Evolutionary conservation across 1,140 invertebrate species (phyloP), one percentile per base, ranked within the genome.

Genomic region (Trinorchestia longiramus): DNA sequence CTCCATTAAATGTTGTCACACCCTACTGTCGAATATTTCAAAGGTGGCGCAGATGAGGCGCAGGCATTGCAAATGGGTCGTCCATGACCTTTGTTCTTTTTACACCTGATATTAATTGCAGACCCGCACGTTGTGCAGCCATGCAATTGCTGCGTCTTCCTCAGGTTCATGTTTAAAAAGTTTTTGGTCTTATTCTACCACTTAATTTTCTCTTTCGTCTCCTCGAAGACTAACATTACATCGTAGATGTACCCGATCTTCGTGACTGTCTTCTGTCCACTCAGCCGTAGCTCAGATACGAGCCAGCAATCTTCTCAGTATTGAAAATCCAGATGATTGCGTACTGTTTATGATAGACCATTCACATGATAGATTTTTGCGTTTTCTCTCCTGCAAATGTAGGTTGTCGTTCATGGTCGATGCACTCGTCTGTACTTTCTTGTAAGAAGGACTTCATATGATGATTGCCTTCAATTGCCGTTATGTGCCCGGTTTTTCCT

Each of bases 381-480:
- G 88, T 90, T 90, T 90, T 90, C 88, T 90, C 88, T 42, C 28
- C 41, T 43, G 23, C 88, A 90, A 90, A 90, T 90, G 88, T 90
- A 90, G 88, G 88, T 90, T 90, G 88, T 42, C 43, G 88, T 90
- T 36, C 62, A 77, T 77, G 62, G 62, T 77, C 62, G 62, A 23
- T 77, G 15, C 62, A 36, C 11, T 77, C 62, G 28, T 77, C 62
- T 23, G 28, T 19, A 77, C 62, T 77, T 77, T 77, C 62, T 77
- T 77, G 36, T 77, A 3, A 77, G 62, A 1, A 77, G 62, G 62
- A 77, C 62, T 77, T 77, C 28, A 23, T 77, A 11, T 36, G n/a
- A 53, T 53, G 62, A 77, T 77, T 77, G 19, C 47, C 47, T 53
- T 53, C 19, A 6, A 19, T 53, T n/a, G 47, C 47, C 47, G 47